phyloP scores from a whole-genome alignment of 2,797 vertebrate genomes.

The Cossypha dichroa region DNA sequence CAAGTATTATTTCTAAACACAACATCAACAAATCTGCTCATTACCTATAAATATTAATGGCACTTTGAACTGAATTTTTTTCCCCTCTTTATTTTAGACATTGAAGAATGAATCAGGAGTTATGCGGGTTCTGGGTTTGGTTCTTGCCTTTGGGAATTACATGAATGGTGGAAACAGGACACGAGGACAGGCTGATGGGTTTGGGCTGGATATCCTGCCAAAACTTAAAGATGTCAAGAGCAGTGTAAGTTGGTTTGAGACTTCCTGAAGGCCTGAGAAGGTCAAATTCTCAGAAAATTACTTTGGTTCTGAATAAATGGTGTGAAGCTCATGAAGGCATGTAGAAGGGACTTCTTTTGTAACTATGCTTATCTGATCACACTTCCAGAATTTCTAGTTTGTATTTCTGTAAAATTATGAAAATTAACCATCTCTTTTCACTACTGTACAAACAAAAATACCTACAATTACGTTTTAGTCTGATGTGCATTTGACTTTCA shows the following conservation, averaged over 20 bases:
- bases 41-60: background rate
- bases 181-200: constrained; percentile 96
- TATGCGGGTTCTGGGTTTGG: constrained; percentile 88
- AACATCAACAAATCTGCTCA: background rate
- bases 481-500: background rate
- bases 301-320: background rate
- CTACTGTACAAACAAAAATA: background rate
- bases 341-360: background rate
- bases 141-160: constrained; percentile 96
- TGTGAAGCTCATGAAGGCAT: background rate
- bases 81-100: constrained; percentile 73
- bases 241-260: constrained; percentile 85
- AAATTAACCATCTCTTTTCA: background rate
- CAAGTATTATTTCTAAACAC: background rate
- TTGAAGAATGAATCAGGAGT: constrained; percentile 84
- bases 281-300: background rate
- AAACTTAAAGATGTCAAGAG: constrained; percentile 99
- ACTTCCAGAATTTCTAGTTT: background rate
- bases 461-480: background rate
- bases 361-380: background rate
- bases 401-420: background rate
- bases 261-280: background rate
- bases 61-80: background rate
- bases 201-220: constrained; percentile 93
- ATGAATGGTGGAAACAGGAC: constrained; percentile 98